Evolutionary conservation across 1,140 invertebrate genomes (phyloP), one percentile per base, ranked within the genome.

Genomic region (Microvelia longipes): DNA sequence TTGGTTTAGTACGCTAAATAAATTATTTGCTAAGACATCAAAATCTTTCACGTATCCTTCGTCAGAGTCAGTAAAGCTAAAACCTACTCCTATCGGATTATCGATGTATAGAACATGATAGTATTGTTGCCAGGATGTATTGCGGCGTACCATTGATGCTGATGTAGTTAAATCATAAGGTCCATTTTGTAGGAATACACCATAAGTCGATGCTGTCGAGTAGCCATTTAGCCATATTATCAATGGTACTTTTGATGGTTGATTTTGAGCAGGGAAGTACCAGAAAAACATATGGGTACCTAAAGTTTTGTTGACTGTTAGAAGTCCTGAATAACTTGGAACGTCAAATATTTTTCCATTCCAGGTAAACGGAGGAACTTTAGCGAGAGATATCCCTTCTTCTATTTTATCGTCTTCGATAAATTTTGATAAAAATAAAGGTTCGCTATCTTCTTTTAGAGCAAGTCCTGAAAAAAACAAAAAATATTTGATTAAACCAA

Each of bases 51-150:
- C 86, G 75, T 87, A 90, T 1, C 89, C 88, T 69, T 79, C 79
- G 2, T 85, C 83, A 29, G 84, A 75, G 0, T 69, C 64, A 14
- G 69, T 72, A 61, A 71, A 73, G 64, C 72, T 29, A 15, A 27
- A 50, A 5, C 85, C 82, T 0, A 88, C 62, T 25, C 72, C 73
- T 5, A 73, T 72, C 15, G 73, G 73, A 68, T 92, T 93, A 76
- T 95, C 93, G 69, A 94, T 89, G 75, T 90, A 94, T 24, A 94
- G 15, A 28, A 75, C 64, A 68, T 73, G 70, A 63, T 70, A 68
- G 19, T 66, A 25, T 2, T 70, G 69, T 15, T 63, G 69, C 74
- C 74, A 75, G 61, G 72, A 28, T 50, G 72, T 67, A 28, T 69
- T 15, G n/a, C 68, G 68, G 27, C 67, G 27, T 68, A 26, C 1